phyloP scores from a whole-genome alignment of 1,140 invertebrate genomes.

The Ceratina calcarata region DNA sequence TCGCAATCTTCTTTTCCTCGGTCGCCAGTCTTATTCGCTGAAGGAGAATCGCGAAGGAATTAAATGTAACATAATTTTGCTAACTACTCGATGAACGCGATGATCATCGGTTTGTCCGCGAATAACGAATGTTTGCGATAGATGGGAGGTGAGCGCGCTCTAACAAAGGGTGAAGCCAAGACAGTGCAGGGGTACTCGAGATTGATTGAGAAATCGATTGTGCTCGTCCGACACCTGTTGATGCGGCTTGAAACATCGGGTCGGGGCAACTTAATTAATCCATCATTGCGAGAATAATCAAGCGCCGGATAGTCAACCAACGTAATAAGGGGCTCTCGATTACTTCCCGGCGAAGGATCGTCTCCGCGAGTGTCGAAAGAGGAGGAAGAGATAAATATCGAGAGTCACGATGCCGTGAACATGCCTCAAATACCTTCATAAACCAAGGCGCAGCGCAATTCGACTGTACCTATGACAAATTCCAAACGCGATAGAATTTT shows the following conservation, averaged over 20 bases:
- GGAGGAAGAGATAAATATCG: constrained; percentile 20
- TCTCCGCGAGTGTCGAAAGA: constrained; percentile 4
- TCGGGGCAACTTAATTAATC: constrained; percentile 43
- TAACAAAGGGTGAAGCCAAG: background rate
- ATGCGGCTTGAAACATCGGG: constrained; percentile 1
- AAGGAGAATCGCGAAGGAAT: too few relatives aligned
- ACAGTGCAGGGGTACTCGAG: background rate
- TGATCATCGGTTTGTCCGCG: too few relatives aligned
- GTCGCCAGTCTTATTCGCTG: too few relatives aligned
- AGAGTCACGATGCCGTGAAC: constrained; percentile 29
- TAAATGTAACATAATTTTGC: too few relatives aligned
- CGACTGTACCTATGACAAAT: too few relatives aligned
- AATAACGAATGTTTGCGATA: constrained; percentile 21
- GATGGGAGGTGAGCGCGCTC: background rate
- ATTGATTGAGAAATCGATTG: constrained; percentile 34
- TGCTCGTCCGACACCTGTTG: constrained; percentile 33
- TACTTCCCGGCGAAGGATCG: constrained; percentile 37
- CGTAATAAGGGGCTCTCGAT: constrained; percentile 38
- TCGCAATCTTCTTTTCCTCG: too few relatives aligned
- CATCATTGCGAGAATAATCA: constrained; percentile 39
- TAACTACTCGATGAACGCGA: too few relatives aligned
- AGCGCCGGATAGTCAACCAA: constrained; percentile 38
- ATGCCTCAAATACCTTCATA: constrained; percentile 13
- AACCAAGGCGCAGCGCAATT: background rate
- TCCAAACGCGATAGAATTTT: too few relatives aligned